Evolutionary conservation across 1,140 invertebrate species (phyloP).

Genomic region (Ips typographus): DNA sequence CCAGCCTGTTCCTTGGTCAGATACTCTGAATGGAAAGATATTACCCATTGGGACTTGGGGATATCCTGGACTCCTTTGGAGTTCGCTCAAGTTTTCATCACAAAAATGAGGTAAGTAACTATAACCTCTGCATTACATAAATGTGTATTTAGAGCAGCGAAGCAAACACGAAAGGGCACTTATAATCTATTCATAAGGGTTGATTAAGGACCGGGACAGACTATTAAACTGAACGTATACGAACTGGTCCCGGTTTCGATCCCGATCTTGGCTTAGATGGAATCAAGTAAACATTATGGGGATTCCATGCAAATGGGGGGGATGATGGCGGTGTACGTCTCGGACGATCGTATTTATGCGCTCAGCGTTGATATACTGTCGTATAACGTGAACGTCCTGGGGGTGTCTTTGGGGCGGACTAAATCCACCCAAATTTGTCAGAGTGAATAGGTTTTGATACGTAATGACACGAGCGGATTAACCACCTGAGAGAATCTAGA

Average conservation of each 20-base stretch:
- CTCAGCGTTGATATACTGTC: too few species aligned
- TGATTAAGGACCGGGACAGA: background rate
- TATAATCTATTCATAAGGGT: constrained; percentile 5
- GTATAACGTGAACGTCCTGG: too few species aligned
- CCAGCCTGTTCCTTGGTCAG: constrained; percentile 52
- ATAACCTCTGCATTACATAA: too few species aligned
- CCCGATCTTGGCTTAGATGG: constrained; percentile 8
- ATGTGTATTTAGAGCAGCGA: too few species aligned
- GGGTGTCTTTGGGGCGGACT: too few species aligned
- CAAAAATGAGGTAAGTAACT: constrained; percentile 51
- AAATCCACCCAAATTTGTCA: too few species aligned
- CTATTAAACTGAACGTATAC: too few species aligned
- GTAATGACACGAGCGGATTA: too few species aligned
- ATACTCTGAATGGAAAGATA: constrained; percentile 51
- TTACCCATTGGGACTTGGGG: constrained; percentile 49
- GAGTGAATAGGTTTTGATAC: too few species aligned
- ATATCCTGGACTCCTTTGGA: constrained; percentile 51
- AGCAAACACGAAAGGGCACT: background rate
- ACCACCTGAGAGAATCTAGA: too few species aligned
- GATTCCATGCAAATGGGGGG: constrained; percentile 2
- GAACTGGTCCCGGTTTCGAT: background rate
- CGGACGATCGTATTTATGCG: background rate
- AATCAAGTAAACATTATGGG: constrained; percentile 11
- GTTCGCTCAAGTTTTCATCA: constrained; percentile 52
- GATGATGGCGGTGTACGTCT: background rate